Evolutionary conservation across 2,113 vertebrate genomes (phyloP), one percentile per base, ranked within the genome.

Genomic region (Semicossyphus pulcher): DNA sequence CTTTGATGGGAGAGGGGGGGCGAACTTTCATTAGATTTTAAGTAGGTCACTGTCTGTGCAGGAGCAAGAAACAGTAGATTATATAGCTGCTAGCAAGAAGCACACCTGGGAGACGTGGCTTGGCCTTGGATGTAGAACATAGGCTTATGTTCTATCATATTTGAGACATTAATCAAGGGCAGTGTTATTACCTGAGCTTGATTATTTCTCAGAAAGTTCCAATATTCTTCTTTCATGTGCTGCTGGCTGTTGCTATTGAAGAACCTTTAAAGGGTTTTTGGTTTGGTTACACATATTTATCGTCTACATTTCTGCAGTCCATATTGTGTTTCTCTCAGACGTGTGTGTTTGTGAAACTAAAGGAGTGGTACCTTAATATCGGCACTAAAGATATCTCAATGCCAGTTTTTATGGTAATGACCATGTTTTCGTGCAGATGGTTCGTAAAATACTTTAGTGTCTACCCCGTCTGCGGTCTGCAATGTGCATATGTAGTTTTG

Each of bases 1-100:
- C 70, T 82, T 76, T 78, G 61, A 78, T 80, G 64, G 56, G 70
- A 41, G 31, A 29, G 42, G 29, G 29, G 57, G 36, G 59, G 41
- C 26, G 32, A 57, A 64, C 62, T 81, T 81, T 80, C 68, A 85
- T 91, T 90, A 81, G 72, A 58, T 62, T 31, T 36, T 53, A 91
- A 89, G 58, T 92, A 81, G 91, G 90, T 86, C 91, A 85, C 25
- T 44, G 56, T 80, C 63, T 66, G 72, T 72, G 62, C 62, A 10
- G 65, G 57, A 61, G 61, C 72, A 64, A 45, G 69, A 57, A 81
- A 58, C 76, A 80, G 52, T 45, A 45, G 69, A 75, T 78, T 67
- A 80, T 78, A 52, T 69, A 52, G 54, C 76, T 78, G 58, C 37
- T 41, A 63, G 48, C 37, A 44, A 65, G 59, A 62, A 51, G 25